Conservation (phyloP, 2,888 invertebrate genomes). For the Chrysina gloriosa region DNA sequence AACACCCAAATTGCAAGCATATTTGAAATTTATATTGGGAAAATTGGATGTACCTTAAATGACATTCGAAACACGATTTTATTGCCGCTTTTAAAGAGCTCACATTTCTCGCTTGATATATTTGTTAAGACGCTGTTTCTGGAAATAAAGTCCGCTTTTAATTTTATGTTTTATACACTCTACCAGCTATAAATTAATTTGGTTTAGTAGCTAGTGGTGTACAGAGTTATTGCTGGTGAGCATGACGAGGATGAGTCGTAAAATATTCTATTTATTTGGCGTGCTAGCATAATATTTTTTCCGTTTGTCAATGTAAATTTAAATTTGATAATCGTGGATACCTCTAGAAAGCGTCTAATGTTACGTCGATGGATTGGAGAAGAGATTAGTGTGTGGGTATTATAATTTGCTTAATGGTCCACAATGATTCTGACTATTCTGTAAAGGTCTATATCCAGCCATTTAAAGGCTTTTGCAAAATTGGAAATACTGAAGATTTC, state of each 20-base stretch:
- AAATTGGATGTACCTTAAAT: too few species aligned
- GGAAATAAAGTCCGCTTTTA: slow-evolving; percentile 19
- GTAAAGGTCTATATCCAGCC: too few species aligned
- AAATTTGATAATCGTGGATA: slow-evolving; percentile 10
- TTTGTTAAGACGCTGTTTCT: slow-evolving; percentile 9
- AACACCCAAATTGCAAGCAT: not conserved
- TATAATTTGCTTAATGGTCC: too few species aligned
- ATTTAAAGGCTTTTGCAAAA: too few species aligned
- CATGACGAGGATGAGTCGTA: not conserved
- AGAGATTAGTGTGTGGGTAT: too few species aligned
- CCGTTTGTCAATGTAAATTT: slow-evolving; percentile 7
- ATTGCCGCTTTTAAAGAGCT: slow-evolving; percentile 1
- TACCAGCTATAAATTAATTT: slow-evolving; percentile 17
- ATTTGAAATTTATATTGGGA: too few species aligned
- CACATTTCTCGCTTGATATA: slow-evolving; percentile 5
- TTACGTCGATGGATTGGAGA: too few species aligned
- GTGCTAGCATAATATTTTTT: not conserved
- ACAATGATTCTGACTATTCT: too few species aligned
- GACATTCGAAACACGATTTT: not conserved
- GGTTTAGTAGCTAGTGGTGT: slow-evolving; percentile 7
- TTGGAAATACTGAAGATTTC: too few species aligned
- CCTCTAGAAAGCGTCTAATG: too few species aligned
- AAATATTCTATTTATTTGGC: slow-evolving; percentile 11
- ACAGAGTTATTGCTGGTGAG: slow-evolving; percentile 6
- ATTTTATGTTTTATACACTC: slow-evolving; percentile 25